These are phyloP conservation scores for Ditylenchus weischeri DNA, from an alignment of 2,888 invertebrate species.

Conservation along the genomic window DNA sequence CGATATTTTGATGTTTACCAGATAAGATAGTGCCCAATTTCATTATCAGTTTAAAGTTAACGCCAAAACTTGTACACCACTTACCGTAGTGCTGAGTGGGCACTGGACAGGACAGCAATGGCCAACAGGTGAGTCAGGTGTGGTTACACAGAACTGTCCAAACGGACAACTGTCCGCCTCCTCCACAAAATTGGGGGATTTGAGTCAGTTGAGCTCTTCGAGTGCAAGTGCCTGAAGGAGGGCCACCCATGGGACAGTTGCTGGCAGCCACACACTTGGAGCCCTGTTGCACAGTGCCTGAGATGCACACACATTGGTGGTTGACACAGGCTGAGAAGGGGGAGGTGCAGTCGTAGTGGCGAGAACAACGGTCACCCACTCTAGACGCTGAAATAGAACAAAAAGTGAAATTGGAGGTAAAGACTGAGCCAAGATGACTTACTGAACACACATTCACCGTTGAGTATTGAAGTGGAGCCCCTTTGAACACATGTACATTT, in stretches of 20 bases:
- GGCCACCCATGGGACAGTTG: constrained; percentile 56
- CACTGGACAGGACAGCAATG: constrained; percentile 58
- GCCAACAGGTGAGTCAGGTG: constrained; percentile 53
- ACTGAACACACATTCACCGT: constrained; percentile 56
- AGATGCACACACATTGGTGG: constrained; percentile 55
- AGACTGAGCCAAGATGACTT: constrained; percentile 10
- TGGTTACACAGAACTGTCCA: constrained; percentile 46
- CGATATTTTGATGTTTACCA: no score
- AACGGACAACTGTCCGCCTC: constrained; percentile 47
- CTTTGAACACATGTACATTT: constrained; percentile 57
- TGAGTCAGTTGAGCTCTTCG: constrained; percentile 38
- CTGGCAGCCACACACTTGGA: constrained; percentile 53
- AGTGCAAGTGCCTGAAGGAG: constrained; percentile 49
- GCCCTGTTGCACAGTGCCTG: constrained; percentile 53
- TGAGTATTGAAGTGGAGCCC: constrained; percentile 52
- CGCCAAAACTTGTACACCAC: no score
- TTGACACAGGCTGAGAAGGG: constrained; percentile 58
- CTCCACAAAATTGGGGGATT: constrained; percentile 37
- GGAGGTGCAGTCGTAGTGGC: constrained; percentile 57
- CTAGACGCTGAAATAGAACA: constrained; percentile 38
- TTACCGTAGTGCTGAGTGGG: constrained; percentile 34
- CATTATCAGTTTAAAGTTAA: no score
- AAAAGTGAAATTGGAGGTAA: constrained; percentile 15
- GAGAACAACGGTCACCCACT: constrained; percentile 55
- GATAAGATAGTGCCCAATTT: no score